Conservation (phyloP, 2,888 invertebrate species). For the Halictus quadricinctus region DNA sequence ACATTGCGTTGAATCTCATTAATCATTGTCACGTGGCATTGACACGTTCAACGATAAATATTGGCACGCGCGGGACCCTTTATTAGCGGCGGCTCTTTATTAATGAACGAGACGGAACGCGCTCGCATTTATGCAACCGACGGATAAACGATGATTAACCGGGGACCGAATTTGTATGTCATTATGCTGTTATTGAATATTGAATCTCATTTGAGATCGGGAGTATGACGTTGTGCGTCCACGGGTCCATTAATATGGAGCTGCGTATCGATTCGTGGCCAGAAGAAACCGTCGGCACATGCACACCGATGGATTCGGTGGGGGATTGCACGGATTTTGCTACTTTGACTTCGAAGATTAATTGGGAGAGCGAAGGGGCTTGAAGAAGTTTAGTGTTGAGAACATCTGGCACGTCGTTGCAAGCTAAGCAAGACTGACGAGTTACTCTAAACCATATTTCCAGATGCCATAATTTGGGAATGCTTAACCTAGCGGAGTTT, state of each 20-base stretch:
- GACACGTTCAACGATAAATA: slow-evolving; percentile 22
- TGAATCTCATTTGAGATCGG: background rate
- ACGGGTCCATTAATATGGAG: background rate
- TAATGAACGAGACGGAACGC: background rate
- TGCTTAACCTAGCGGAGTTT: background rate
- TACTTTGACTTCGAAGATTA: background rate
- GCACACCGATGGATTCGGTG: background rate
- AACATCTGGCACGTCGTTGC: background rate
- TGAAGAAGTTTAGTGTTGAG: background rate
- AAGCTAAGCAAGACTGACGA: background rate
- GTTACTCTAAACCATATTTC: background rate
- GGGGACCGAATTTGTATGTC: background rate
- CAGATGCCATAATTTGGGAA: background rate
- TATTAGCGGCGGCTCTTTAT: background rate
- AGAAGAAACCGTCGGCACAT: background rate
- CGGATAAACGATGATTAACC: slow-evolving; percentile 7
- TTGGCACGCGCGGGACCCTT: background rate
- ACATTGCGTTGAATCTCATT: slow-evolving; percentile 18
- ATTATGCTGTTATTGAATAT: background rate
- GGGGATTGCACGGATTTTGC: background rate
- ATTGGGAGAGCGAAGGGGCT: background rate
- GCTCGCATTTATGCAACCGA: background rate
- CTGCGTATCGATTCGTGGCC: background rate
- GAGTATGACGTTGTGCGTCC: background rate
- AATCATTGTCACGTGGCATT: slow-evolving; percentile 30